Percentiles rank a stretch among this genome's conserved stretches.
Conservation (phyloP, 2,797 vertebrate genomes). For the Gobionotothen gibberifrons region DNA sequence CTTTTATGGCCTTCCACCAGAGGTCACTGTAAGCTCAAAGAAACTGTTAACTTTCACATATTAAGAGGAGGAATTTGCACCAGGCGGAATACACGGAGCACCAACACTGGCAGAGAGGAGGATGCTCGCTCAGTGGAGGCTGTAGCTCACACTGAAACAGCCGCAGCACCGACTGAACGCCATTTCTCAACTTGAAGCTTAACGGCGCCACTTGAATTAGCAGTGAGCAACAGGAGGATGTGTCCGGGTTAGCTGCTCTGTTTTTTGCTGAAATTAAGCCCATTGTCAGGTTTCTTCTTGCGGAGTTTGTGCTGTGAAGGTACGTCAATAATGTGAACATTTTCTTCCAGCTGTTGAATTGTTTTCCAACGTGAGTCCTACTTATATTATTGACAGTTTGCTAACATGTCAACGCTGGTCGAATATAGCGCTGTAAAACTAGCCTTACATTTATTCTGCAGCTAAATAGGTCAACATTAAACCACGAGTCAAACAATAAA, state of each 20-base stretch:
- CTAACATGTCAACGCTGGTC: not conserved
- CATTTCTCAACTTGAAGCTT: conserved; percentile 40
- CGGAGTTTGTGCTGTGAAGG: conserved; percentile 57
- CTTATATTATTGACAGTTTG: not conserved
- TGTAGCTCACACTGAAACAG: conserved; percentile 33
- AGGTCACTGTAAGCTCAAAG: conserved; percentile 53
- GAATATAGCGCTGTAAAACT: not conserved
- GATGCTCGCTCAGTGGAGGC: conserved; percentile 51
- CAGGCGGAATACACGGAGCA: conserved; percentile 46
- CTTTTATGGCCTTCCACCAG: conserved; percentile 34
- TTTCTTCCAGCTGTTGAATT: not conserved
- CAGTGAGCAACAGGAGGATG: conserved; percentile 20
- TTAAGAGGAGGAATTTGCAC: conserved; percentile 44
- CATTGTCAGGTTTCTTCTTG: conserved; percentile 5
- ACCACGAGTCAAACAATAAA: not conserved
- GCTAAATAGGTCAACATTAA: conserved; percentile 25
- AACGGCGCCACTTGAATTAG: not conserved
- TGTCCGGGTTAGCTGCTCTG: conserved; percentile 10
- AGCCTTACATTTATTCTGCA: not conserved
- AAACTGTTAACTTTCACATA: conserved; percentile 6
- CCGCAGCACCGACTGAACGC: not conserved
- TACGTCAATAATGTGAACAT: not conserved
- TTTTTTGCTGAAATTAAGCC: not conserved
- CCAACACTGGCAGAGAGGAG: conserved; percentile 17
- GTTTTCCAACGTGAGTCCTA: not conserved